These are phyloP conservation scores for Anniella stebbinsi DNA, from an alignment of 2,797 vertebrate species.

Conservation along the genomic window DNA sequence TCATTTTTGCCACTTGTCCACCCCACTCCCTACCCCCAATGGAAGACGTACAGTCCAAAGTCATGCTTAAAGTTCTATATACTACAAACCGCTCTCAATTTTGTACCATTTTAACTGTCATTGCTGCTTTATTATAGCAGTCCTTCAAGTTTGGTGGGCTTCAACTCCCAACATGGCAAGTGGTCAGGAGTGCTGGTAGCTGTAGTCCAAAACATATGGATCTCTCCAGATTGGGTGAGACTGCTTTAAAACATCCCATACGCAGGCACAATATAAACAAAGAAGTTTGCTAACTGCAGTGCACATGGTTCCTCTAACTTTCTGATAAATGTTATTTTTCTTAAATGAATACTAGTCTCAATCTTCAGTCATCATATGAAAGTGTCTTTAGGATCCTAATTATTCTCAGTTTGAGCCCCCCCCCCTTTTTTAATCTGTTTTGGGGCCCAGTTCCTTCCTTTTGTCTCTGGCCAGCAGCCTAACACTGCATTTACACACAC, in stretches of 20 bases:
- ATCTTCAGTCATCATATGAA: not conserved
- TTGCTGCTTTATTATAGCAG: no score
- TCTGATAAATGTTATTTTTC: not conserved
- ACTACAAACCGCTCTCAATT: not conserved
- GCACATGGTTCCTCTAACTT: not conserved
- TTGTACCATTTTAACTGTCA: not conserved
- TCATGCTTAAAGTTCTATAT: not conserved
- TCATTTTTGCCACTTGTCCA: not conserved
- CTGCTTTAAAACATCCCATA: not conserved
- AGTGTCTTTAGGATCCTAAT: constrained; percentile 9
- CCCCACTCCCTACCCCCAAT: no score
- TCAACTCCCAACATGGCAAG: not conserved
- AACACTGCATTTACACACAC: not conserved
- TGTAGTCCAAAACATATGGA: not conserved
- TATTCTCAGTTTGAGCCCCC: not conserved
- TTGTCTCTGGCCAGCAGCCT: not conserved
- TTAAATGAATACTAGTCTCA: no score
- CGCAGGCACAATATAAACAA: not conserved
- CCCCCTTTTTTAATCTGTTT: not conserved
- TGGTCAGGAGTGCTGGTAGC: not conserved
- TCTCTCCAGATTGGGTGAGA: no score
- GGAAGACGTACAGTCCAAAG: not conserved
- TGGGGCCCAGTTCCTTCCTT: not conserved
- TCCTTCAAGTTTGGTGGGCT: not conserved
- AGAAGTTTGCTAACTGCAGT: not conserved